phyloP scores from a whole-genome alignment of 2,888 invertebrate species.

The Hirtodrosophila duncani region DNA sequence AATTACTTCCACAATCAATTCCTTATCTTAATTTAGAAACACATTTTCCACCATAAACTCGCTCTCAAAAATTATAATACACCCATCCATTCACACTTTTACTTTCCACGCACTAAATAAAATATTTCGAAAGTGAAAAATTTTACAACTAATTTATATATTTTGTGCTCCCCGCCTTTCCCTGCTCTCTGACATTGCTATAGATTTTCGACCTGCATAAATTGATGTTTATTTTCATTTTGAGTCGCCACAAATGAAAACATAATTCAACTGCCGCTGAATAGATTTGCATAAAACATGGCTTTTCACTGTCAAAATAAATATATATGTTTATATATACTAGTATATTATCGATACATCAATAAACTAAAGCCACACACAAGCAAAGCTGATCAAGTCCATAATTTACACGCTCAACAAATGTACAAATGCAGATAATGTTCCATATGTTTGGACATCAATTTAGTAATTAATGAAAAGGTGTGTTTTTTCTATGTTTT shows the following conservation, averaged over 20 bases:
- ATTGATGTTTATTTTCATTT: slow-evolving; percentile 61
- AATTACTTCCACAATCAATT: slow-evolving; percentile 12
- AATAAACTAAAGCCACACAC: slow-evolving; percentile 30
- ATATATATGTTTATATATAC: slow-evolving; percentile 46
- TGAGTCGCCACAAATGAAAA: slow-evolving; percentile 63
- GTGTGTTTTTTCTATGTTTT: slow-evolving; percentile 15
- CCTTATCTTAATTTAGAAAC: slow-evolving; percentile 29
- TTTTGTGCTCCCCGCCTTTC: no score
- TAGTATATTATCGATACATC: slow-evolving; percentile 22
- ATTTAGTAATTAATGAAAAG: slow-evolving; percentile 51
- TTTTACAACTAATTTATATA: slow-evolving; percentile 56
- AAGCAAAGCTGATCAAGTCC: slow-evolving; percentile 51
- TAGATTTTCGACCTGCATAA: slow-evolving; percentile 65
- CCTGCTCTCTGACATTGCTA: no score
- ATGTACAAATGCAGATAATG: slow-evolving; percentile 37
- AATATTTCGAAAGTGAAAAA: slow-evolving; percentile 62
- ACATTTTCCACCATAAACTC: background rate
- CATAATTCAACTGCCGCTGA: slow-evolving; percentile 61
- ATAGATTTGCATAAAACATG: slow-evolving; percentile 65
- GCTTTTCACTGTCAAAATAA: slow-evolving; percentile 62
- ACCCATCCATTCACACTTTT: no score
- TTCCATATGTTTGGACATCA: slow-evolving; percentile 18
- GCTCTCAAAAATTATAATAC: no score
- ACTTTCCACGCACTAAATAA: background rate
- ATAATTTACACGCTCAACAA: slow-evolving; percentile 61